phyloP scores from a whole-genome alignment of 2,797 vertebrate species.

The Iguana delicatissima region DNA sequence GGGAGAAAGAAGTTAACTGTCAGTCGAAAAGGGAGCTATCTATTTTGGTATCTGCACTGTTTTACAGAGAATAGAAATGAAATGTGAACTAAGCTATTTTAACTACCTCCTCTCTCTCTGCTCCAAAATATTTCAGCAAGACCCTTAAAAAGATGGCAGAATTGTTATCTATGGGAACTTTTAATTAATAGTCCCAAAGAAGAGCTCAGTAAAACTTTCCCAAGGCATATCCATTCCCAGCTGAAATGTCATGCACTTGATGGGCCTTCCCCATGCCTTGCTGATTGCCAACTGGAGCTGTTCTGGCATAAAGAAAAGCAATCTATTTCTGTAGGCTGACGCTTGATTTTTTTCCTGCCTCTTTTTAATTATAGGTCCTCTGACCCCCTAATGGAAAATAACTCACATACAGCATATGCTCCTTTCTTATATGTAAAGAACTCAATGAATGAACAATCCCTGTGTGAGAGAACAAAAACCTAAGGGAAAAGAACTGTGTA shows the following conservation, averaged over 20 bases:
- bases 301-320: background rate
- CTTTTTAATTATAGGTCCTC: constrained; percentile 14
- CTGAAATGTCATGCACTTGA: background rate
- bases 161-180: constrained; percentile 15
- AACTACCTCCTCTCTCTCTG: constrained; percentile 25
- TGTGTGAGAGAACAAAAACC: background rate
- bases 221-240: background rate
- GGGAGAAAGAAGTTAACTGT: constrained; percentile 15
- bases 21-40: constrained; percentile 47
- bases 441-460: background rate
- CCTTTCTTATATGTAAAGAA: background rate
- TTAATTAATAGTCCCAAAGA: constrained; percentile 19
- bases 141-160: constrained; percentile 52
- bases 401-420: background rate
- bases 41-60: constrained; percentile 57
- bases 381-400: constrained; percentile 4
- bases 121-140: background rate
- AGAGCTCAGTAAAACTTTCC: background rate
- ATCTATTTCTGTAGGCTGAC: background rate
- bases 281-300: background rate
- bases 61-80: constrained; percentile 55
- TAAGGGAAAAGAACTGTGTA: background rate
- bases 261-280: background rate
- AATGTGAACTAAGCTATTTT: constrained; percentile 62
- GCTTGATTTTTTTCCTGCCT: background rate